Base-by-base conservation (phyloP, 2,888 invertebrate species). In the Scelioninae gen. 1 region DNA sequence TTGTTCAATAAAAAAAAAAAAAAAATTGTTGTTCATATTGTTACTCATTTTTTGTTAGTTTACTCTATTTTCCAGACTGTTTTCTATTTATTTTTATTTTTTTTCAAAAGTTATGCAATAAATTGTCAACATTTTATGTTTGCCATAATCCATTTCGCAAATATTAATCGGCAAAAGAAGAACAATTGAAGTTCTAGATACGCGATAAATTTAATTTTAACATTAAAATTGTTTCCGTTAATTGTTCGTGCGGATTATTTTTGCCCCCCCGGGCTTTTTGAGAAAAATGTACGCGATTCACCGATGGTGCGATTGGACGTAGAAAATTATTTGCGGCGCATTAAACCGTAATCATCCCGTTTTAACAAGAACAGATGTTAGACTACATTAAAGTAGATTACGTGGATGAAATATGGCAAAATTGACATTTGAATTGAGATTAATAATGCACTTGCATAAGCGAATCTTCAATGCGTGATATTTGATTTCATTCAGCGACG, bases 391-490 rank as follows among this genome's bases (percentile, higher is more conserved):
- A 43, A 80, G 10, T 38, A 38, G 68, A 81, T 81, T 63, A 69
- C 63, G 56, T 13, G 69, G 31, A 63, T 75, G 75, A 75, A 81
- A 49, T 75, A 75, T 63, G 51, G 75, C 69, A 56, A 75, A 81
- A 81, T 81, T 75, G 75, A 75, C 80, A 63, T 75, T 75, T 75
- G 75, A 75, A 81, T 75, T 63, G 60, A 75, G 69, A 81, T 75
- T 81, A 81, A 81, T 75, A 81, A 81, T 56, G 43, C 75, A 49
- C 63, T 81, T 81, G 63, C 80, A 65, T 69, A 84, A 86, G n/a
- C 58, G 72, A 23, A 51, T 66, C 60, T 45, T 55, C 66, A 16
- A 9, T 74, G 80, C 80, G 74, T 80, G 68, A 80, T 80, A 53
- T 68, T 74, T 58, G 62, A 80, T 80, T 72, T 72, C 53, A 47